Evolutionary conservation across 2,888 invertebrate species (phyloP), one percentile per base, ranked within the genome.

Genomic region (Pammene aurita): DNA sequence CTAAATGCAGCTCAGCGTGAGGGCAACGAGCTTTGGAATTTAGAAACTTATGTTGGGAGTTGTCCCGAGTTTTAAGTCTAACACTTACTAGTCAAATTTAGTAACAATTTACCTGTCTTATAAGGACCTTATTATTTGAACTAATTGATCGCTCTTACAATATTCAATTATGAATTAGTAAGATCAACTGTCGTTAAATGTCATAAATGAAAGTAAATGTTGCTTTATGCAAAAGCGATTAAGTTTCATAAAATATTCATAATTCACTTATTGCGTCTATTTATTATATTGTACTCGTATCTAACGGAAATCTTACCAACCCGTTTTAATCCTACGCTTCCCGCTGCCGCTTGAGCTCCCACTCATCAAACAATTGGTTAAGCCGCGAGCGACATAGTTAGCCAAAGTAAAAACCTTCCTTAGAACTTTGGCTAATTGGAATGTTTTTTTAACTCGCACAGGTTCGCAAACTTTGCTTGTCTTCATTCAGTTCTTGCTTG

Each of bases 341-440:
- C 38, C 66, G 66, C 60, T 61, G 5, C 46, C 18, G 5, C 18
- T 5, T 16, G 18, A 26, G 26, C 60, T 52, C 35, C 44, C 18
- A 4, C 63, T 42, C 57, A 7, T 18, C 44, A 57, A 69, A 54
- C 54, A 46, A 38, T 54, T 48, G 34, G 60, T 69, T 54, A 69
- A 58, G 64, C 54, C 64, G 16, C 57, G 16, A 63, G 62, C 63
- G 54, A 54, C 69, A 67, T 64, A 68, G 68, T 65, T 69, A 34
- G 64, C 60, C 54, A 55, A 64, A 69, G 69, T 58, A 69, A 69
- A 69, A 69, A 69, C 60, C 65, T 64, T 26, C 50, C 57, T 60
- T 44, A 60, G 60, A 60, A 69, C 69, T 69, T 58, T 14, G 41
- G 14, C 69, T 69, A 69, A 69, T 69, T 69, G 69, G 69, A 60